Base-by-base conservation (phyloP, 2,888 invertebrate genomes). In the Yponomeuta malinellus region DNA sequence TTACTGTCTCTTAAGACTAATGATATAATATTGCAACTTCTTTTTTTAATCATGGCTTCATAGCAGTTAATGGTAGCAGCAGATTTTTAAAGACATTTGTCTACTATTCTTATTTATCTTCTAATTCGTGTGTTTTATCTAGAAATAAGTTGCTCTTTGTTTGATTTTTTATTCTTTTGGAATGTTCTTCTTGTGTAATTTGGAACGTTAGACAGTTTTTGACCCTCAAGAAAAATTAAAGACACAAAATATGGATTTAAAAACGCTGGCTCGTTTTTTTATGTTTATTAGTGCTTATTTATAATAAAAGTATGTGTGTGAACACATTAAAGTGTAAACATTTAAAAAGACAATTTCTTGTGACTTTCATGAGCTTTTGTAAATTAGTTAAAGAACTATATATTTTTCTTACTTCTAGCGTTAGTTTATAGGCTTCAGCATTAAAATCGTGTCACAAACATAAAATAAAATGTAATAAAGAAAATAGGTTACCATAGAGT, bases 341-440 rank as follows among this genome's bases (percentile, higher is more conserved):
- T 81, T 85, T 59, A 59, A 91, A 91, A 92, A 92, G 91, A 92
- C 91, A 92, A 86, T 83, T 84, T 88, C 84, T 86, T 86, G 83
- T 88, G 83, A 89, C 84, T 87, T 85, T 88, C 90, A 89, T 84
- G 91, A 91, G 91, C 91, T 91, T 91, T 89, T 84, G 84, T 85
- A 88, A 82, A 86, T 87, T 88, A 88, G 86, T 88, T 78, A 76
- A 78, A 82, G 77, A 78, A 80, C 78, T 84, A 87, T 90, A 89
- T 91, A 90, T 91, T 91, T 91, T 91, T 90, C 87, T 88, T 91
- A 91, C 89, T 86, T 83, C 79, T 89, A 90, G 85, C 77, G 79
- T 87, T 69, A 68, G 64, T 86, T 76, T 73, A 78, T 85, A 85
- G 85, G 74, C 78, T 79, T 80, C 78, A 77, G 76, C 63, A 68